These are phyloP conservation scores for Epiblema foenella DNA, from an alignment of 2,888 invertebrate genomes.

Conservation along the genomic window DNA sequence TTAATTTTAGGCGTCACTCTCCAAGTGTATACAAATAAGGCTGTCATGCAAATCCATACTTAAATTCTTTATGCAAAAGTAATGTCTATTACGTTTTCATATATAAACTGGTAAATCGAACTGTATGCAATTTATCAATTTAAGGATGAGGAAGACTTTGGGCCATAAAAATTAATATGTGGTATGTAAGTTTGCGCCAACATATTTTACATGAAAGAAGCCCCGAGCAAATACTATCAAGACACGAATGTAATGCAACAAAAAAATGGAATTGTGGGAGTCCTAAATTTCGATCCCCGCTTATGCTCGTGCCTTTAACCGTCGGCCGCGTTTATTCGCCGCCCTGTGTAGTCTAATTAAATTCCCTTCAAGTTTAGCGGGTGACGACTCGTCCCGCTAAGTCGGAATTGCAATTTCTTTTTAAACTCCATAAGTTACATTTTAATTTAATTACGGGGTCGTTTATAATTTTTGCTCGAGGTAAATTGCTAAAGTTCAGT, in stretches of 20 bases:
- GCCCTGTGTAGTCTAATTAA: constrained; percentile 66
- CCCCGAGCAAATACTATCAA: background rate
- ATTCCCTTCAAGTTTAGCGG: constrained; percentile 64
- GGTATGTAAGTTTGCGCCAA: background rate
- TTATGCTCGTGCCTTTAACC: background rate
- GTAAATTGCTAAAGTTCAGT: constrained; percentile 77
- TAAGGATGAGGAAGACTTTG: too few relatives aligned
- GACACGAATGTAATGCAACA: background rate
- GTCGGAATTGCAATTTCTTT: constrained; percentile 73
- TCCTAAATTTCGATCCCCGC: constrained; percentile 7
- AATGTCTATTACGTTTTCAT: background rate
- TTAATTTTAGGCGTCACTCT: background rate
- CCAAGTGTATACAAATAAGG: too few relatives aligned
- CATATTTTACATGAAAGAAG: background rate
- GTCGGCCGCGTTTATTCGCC: constrained; percentile 45
- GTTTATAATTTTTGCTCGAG: constrained; percentile 73
- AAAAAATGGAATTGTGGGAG: background rate
- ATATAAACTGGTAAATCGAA: background rate
- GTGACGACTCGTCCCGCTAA: constrained; percentile 61
- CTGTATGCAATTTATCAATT: background rate
- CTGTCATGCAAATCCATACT: too few relatives aligned
- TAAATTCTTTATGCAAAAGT: too few relatives aligned
- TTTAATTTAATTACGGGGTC: constrained; percentile 77
- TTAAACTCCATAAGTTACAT: constrained; percentile 76
- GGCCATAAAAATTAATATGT: too few relatives aligned